These are phyloP conservation scores for Acrossocheilus fasciatus DNA, from an alignment of 2,797 vertebrate genomes.

Conservation along the genomic window DNA sequence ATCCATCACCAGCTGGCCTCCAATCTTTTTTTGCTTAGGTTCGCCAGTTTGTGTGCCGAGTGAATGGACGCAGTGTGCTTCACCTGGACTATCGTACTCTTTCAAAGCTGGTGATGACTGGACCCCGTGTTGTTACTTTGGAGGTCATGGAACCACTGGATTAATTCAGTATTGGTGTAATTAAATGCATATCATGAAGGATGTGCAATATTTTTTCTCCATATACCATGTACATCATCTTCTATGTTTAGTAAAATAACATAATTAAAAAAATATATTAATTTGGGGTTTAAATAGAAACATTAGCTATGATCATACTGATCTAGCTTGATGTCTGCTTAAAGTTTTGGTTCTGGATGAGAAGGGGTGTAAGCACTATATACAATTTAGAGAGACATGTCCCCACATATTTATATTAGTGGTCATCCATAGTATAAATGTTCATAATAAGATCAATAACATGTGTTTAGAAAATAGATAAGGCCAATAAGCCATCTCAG, in stretches of 20 bases:
- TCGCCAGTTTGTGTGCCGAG: conserved; percentile 86
- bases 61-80: conserved; percentile 84
- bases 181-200: background rate
- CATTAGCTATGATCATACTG: background rate
- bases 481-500: background rate
- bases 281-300: background rate
- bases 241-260: background rate
- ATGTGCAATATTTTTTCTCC: background rate
- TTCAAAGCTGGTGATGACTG: conserved; percentile 86
- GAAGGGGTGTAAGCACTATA: background rate
- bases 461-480: background rate
- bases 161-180: conserved; percentile 61
- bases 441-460: too few relatives aligned
- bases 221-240: background rate
- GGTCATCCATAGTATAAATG: background rate
- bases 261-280: background rate
- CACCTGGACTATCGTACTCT: conserved; percentile 84
- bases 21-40: conserved; percentile 72
- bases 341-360: background rate
- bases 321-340: background rate
- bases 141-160: conserved; percentile 86
- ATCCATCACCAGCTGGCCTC: conserved; percentile 7
- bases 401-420: background rate
- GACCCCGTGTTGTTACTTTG: conserved; percentile 82
- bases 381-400: background rate